Base-by-base conservation (phyloP, 2,797 vertebrate genomes). In the Taenioides sp. region DNA sequence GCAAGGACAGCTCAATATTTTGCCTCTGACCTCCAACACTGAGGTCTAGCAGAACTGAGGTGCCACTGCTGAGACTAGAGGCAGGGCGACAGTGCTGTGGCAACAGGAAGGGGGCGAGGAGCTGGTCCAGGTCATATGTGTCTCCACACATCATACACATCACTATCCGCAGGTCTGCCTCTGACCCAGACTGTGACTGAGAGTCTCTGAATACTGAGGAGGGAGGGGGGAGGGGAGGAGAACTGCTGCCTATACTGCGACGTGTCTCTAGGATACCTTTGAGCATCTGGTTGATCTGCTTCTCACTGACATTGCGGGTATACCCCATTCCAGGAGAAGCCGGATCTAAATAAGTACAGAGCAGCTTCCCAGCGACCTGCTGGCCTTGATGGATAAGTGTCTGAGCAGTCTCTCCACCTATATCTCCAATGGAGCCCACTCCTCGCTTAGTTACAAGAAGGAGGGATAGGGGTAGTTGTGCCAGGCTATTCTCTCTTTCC, bases 121-220 rank as follows among this genome's bases (percentile, higher is more conserved):
- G 92, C 70, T 99, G 97, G 1, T 99, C 97, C 2, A 95, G 84
- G 66, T 94, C 92, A 47, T 95, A 96, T 0, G 94, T 93, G 73
- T 99, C 98, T 5, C 97, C 97, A 65, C 98, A 99, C 97, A 99
- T 97, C 74, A 99, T 80, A 84, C 98, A 99, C 94, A 97, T 94
- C 57, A 96, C 96, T 55, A 99, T 93, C 10, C 96, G 94, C 5
- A 99, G 92, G 50, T 98, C 97, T 0, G 92, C 88, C 10, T 99
- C 98, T 0, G 89, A 86, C 49, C 74, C 71, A 54, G 91, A 85
- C 73, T 94, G 94, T 55, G 89, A 83, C 70, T 92, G 93, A 83
- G 93, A 89, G 22, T 99, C 98, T 87, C 94, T 95, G 79, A 95
- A 91, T 70, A 91, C 86, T 31, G 95, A 84, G 0, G 94, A 89